A percentile compares a stretch with the other conserved stretches of the same genome.
These are phyloP conservation scores for Ammospiza caudacuta DNA, from an alignment of 2,113 vertebrate genomes.

Conservation along the genomic window DNA sequence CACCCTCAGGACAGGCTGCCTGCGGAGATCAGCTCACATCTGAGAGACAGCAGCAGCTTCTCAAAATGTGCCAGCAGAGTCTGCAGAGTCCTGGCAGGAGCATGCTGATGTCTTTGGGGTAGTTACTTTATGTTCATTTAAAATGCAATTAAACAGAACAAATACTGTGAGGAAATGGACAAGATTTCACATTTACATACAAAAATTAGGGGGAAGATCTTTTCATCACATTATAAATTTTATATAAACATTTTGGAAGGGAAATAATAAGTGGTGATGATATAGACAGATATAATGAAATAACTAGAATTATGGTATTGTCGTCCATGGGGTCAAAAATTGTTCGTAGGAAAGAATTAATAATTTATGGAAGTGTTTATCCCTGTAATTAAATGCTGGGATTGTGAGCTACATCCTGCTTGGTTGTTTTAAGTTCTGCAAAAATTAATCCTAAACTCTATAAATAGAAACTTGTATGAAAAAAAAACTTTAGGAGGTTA, in stretches of 20 bases:
- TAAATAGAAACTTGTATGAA: not conserved
- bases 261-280: not conserved
- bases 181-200: constrained; percentile 49
- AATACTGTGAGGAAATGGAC: constrained; percentile 54
- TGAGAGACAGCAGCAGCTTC: not conserved
- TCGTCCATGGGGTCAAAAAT: not conserved
- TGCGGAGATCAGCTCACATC: not conserved
- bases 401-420: not conserved
- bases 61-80: not conserved
- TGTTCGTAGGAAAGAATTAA: constrained; percentile 24
- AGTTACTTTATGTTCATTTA: constrained; percentile 55
- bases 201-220: constrained; percentile 56
- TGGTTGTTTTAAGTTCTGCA: not conserved
- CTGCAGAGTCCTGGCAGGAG: not conserved
- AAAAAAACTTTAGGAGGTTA: not conserved
- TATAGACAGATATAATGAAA: constrained; percentile 11
- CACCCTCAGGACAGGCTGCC: not conserved
- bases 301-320: not conserved
- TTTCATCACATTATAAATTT: constrained; percentile 53
- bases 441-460: not conserved
- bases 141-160: constrained; percentile 71
- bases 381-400: constrained; percentile 28
- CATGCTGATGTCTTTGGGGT: constrained; percentile 13
- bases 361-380: constrained; percentile 45
- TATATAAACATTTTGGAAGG: constrained; percentile 47